Base-by-base conservation (phyloP, 2,113 vertebrate genomes). In the Aleadryas rufinucha region DNA sequence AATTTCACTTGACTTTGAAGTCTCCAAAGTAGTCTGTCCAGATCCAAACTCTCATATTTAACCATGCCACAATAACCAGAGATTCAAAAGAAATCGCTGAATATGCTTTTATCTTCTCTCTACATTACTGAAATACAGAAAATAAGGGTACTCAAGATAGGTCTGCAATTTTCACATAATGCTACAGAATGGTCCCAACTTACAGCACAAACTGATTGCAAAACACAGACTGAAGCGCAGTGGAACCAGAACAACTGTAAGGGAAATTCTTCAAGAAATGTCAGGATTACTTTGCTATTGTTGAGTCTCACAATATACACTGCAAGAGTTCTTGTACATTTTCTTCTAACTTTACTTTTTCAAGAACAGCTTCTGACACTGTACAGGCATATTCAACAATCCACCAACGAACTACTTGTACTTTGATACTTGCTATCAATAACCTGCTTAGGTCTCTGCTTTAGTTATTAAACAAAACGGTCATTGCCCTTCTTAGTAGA, bases 171-270 rank as follows among this genome's bases (percentile, higher is more conserved):
- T 50, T 57, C 37, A 84, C 10, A 33, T 26, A 27, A 47, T 2
- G 1, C 35, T 41, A 20, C 0, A 1, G n/a, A 78, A 44, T 5
- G 8, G 13, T 24, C 71, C n/a, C 13, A 72, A 49, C 9, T 77
- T 37, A n/a, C 4, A 68, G 44, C 19, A 89, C 57, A 71, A 84
- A 78, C 18, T 16, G 17, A 77, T 10, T 26, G 69, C 35, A 54
- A 91, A 79, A 65, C 30, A 28, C 42, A 60, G 60, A 53, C 2
- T 78, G 2, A 63, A 78, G 33, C 23, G 11, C 19, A 75, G 33
- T 26, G 17, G 22, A 71, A 94, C 18, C 21, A 64, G 2, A 81
- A 26, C 31, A 74, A 61, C 4, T 31, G 3, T 13, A 74, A 76
- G 17, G 47, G 15, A 87, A 61, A n/a, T 69, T 57, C n/a, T 57